Evolutionary conservation across 2,797 vertebrate species (phyloP), one percentile per base, ranked within the genome.

Genomic region (Eupleurogrammus muticus): DNA sequence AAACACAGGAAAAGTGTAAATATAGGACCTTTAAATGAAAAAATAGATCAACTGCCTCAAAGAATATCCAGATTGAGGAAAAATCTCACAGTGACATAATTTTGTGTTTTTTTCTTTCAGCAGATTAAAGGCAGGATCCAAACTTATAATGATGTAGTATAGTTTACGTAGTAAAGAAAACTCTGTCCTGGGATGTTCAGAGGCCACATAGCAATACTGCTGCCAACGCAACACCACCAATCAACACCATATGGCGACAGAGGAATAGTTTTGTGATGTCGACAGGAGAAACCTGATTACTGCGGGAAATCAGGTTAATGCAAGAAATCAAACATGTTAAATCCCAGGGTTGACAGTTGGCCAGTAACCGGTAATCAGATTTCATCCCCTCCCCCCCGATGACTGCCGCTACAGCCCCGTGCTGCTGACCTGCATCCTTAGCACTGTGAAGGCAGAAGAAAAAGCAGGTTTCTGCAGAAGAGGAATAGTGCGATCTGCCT

Each of bases 361-460:
- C 24, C 20, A 14, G 48, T 70, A 69, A 80, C 24, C 20, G 11
- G 48, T 70, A 69, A 80, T 69, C 51, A 42, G 60, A 65, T 69
- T 70, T 60, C 57, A 20, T 9, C 19, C 36, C 47, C 46, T 20
- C 48, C 19, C 21, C 17, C 13, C 5, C n/a, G n/a, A 20, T 57
- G 19, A 40, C 28, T 20, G 21, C n/a, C 40, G 36, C 52, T 44
- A 64, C 12, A 38, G 53, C 6, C 6, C 4, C 6, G 9, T 32
- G 42, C 24, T 61, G 3, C 28, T 9, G 12, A 10, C 12, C 19
- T 47, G 19, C 58, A 50, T 46, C 48, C 4, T 14, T 36, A 44
- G 61, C 23, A 60, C 34, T 38, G 14, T 55, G 51, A 11, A 51
- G 20, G n/a, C 7, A 2, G 46, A 48, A 2, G 46, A 48, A 11